phyloP scores from a whole-genome alignment of 2,797 vertebrate genomes.

The Rhinophrynus dorsalis region DNA sequence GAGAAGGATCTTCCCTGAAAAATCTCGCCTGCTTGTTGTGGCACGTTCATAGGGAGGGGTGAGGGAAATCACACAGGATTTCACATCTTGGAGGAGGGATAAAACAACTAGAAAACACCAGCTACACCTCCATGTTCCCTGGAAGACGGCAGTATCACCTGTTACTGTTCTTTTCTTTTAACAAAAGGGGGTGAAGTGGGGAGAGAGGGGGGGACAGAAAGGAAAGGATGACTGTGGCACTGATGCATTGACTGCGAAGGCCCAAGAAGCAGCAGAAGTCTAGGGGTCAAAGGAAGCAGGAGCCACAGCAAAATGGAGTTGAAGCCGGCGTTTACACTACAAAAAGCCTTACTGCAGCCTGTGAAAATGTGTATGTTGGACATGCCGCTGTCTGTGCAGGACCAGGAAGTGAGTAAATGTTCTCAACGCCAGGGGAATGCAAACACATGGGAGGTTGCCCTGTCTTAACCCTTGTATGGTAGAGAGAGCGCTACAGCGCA shows the following conservation, averaged over 20 bases:
- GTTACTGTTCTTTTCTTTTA: slow-evolving; percentile 4
- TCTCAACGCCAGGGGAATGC: neutral
- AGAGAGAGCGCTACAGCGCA: neutral
- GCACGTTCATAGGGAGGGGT: slow-evolving; percentile 36
- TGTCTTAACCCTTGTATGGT: neutral
- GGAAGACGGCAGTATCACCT: slow-evolving; percentile 15
- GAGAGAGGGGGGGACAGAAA: neutral
- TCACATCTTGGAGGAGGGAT: slow-evolving; percentile 15
- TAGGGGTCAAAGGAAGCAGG: neutral
- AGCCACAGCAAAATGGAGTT: slow-evolving; percentile 70
- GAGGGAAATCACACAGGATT: slow-evolving; percentile 17
- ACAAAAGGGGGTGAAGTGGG: neutral
- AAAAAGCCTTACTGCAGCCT: slow-evolving; percentile 83
- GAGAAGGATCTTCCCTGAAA: neutral
- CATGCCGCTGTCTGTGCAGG: slow-evolving; percentile 79
- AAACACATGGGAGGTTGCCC: neutral
- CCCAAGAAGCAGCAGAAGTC: neutral
- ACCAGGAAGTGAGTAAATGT: slow-evolving; percentile 76
- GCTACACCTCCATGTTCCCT: neutral
- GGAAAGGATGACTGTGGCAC: neutral
- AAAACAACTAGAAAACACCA: neutral
- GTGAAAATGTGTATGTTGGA: slow-evolving; percentile 86
- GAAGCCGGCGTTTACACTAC: slow-evolving; percentile 80
- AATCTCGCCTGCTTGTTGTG: slow-evolving; percentile 21
- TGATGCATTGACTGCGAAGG: neutral